A percentile compares a stretch with the other conserved stretches of the same genome.
Conservation (phyloP, 1,140 invertebrate genomes). For the Danaus melanippus region DNA sequence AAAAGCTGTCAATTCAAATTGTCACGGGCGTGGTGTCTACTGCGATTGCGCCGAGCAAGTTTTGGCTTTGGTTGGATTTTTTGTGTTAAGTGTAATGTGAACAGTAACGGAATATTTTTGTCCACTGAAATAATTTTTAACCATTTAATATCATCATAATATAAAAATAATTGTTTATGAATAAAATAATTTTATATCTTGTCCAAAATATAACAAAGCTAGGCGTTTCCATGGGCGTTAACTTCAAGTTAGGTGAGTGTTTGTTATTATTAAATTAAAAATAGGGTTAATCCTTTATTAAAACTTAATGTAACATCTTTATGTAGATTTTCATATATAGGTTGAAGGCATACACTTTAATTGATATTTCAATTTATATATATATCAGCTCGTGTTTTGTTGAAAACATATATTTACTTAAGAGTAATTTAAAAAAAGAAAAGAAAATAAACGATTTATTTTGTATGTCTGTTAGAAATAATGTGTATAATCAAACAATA, state of each 20-base stretch:
- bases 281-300: slow-evolving; percentile 35
- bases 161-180: slow-evolving; percentile 4
- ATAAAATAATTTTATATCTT: slow-evolving; percentile 21
- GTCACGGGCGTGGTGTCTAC: slow-evolving; percentile 49
- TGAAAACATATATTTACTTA: too few relatives aligned
- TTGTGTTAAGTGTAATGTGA: slow-evolving; percentile 48
- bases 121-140: slow-evolving; percentile 29
- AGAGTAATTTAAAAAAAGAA: too few relatives aligned
- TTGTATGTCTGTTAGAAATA: too few relatives aligned
- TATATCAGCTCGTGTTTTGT: too few relatives aligned
- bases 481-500: too few relatives aligned
- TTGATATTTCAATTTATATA: too few relatives aligned
- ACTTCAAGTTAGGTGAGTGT: slow-evolving; percentile 55
- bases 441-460: too few relatives aligned
- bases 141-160: slow-evolving; percentile 23
- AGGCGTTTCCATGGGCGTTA: slow-evolving; percentile 61
- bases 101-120: slow-evolving; percentile 45
- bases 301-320: not conserved
- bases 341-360: too few relatives aligned
- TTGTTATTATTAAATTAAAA: slow-evolving; percentile 61
- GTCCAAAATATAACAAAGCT: slow-evolving; percentile 29
- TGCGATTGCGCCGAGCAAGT: slow-evolving; percentile 49
- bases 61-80: slow-evolving; percentile 34
- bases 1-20: slow-evolving; percentile 13
- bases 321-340: too few relatives aligned